Evolutionary conservation across 2,113 vertebrate genomes (phyloP).

Genomic region (Anarhynchus alexandrinus): DNA sequence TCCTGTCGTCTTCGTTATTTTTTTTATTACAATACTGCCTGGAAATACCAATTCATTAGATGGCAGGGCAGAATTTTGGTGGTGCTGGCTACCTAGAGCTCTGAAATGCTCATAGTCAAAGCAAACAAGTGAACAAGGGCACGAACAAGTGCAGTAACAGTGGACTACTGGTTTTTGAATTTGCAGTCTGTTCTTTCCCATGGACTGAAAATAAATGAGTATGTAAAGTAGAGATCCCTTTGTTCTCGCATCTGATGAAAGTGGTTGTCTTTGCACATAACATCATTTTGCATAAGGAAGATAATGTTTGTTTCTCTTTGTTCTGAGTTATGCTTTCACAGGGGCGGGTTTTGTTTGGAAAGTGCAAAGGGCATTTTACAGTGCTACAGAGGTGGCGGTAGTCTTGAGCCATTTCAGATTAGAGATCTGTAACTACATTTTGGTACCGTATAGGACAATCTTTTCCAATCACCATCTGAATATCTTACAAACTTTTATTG

Average conservation of each 20-base stretch:
- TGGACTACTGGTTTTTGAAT: not conserved
- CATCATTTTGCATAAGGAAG: not conserved
- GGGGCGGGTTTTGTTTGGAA: not conserved
- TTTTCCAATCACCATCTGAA: not conserved
- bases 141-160: not conserved
- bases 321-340: not conserved
- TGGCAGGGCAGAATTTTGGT: not conserved
- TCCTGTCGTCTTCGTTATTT: fast-evolving
- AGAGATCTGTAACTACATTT: not conserved
- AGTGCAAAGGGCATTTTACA: not conserved
- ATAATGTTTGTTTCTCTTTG: not conserved
- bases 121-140: not conserved
- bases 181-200: not conserved
- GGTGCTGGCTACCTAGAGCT: not conserved
- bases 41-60: not conserved
- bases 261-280: not conserved
- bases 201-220: not conserved
- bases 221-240: not conserved
- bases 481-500: not conserved
- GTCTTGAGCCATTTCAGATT: not conserved
- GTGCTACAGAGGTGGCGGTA: not conserved
- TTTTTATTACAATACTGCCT: not conserved
- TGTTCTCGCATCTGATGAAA: not conserved
- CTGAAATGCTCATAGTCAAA: not conserved
- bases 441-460: not conserved